Evolutionary conservation across 2,113 vertebrate genomes (phyloP).

Genomic region (Amphiprion percula): DNA sequence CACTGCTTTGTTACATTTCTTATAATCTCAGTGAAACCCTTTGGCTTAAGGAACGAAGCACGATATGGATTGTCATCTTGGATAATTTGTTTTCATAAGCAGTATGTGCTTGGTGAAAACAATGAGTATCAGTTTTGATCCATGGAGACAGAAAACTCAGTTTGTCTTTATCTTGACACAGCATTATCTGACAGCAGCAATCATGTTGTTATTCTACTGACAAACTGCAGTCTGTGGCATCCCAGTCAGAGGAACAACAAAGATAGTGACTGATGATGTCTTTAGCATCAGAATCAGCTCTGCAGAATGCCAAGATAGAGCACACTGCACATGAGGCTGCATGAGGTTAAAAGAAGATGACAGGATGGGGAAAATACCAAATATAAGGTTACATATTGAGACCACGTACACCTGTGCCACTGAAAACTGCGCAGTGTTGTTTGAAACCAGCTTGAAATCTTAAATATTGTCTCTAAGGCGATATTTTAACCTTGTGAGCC

Average conservation of each 20-base stretch:
- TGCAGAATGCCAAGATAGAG: conserved; percentile 15
- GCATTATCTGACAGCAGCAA: conserved; percentile 43
- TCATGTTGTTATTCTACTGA: conserved; percentile 32
- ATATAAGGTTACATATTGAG: no score
- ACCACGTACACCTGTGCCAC: neutral
- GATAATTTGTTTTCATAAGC: neutral
- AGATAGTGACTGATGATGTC: conserved; percentile 15
- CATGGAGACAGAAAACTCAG: conserved; percentile 9
- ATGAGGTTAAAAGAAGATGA: neutral
- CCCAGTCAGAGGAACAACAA: neutral
- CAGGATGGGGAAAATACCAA: neutral
- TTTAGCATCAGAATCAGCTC: conserved; percentile 6
- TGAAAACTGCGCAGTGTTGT: neutral
- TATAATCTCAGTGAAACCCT: no score
- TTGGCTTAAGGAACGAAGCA: no score
- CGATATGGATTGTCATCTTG: no score
- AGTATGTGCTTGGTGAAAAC: neutral
- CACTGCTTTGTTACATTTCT: no score
- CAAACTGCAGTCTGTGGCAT: conserved; percentile 6
- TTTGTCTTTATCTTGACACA: conserved; percentile 21
- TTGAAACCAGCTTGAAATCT: neutral
- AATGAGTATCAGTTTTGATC: conserved; percentile 10
- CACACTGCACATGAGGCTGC: neutral
- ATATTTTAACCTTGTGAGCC: neutral
- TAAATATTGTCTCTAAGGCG: neutral